Evolutionary conservation across 2,113 vertebrate genomes (phyloP).

Genomic region (Nyctereutes procyonoides): DNA sequence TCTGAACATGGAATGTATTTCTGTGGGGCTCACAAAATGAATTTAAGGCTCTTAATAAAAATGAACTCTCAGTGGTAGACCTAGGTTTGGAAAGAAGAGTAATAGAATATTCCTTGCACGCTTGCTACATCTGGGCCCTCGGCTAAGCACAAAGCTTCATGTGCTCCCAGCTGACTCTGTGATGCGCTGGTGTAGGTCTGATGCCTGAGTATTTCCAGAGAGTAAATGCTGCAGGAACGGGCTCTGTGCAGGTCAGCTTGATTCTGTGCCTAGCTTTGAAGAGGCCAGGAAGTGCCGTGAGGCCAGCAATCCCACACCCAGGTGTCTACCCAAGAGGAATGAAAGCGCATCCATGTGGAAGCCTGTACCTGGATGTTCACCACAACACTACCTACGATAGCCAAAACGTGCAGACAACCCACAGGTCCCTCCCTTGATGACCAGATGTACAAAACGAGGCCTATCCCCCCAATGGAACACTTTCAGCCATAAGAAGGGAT

Average conservation of each 20-base stretch:
- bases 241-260: too few relatives aligned
- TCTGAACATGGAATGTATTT: accelerated
- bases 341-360: not conserved
- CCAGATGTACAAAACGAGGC: not conserved
- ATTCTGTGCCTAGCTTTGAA: not conserved
- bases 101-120: accelerated
- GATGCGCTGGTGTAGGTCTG: accelerated
- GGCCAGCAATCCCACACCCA: not conserved
- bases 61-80: accelerated
- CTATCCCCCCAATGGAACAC: not conserved
- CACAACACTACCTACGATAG: not conserved
- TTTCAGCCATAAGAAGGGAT: not conserved
- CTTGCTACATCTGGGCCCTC: accelerated
- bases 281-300: not conserved
- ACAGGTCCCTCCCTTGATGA: not conserved
- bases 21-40: not conserved
- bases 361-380: not conserved
- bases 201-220: not conserved
- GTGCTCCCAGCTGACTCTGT: accelerated
- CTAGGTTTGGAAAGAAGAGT: not conserved
- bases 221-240: not conserved
- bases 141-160: accelerated
- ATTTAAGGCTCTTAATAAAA: not conserved
- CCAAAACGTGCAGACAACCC: not conserved
- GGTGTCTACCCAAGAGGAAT: not conserved